Percentiles rank a stretch among this genome's conserved stretches.
Evolutionary conservation across 2,113 vertebrate species (phyloP).

Genomic region (Maccullochella peelii): DNA sequence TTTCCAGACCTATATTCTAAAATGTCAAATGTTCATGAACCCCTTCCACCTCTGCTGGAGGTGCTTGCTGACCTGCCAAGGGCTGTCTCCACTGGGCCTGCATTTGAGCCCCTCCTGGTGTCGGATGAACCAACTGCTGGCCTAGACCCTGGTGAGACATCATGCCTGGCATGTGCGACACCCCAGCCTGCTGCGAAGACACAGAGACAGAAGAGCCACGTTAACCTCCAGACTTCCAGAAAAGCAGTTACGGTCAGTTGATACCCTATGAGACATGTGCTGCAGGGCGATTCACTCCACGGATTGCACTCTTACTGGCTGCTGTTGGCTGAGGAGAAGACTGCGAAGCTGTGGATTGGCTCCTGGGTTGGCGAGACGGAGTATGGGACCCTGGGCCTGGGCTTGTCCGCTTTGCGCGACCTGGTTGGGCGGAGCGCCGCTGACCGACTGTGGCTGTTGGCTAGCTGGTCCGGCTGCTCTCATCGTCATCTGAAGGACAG

Average conservation of each 20-base stretch:
- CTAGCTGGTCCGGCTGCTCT: conserved; percentile 84
- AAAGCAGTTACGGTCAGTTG: neutral
- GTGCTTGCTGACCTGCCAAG: conserved; percentile 81
- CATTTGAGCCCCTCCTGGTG: conserved; percentile 89
- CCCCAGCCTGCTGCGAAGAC: conserved; percentile 83
- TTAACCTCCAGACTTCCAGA: neutral
- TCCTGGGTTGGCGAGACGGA: conserved; percentile 90
- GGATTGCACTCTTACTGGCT: conserved; percentile 85
- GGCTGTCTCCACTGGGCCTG: conserved; percentile 86
- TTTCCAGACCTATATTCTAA: neutral
- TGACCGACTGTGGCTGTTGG: conserved; percentile 79
- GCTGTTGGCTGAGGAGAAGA: conserved; percentile 93
- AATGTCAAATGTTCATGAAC: neutral
- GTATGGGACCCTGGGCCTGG: conserved; percentile 87
- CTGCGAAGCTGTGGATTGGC: conserved; percentile 95
- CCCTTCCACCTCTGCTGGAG: conserved; percentile 2
- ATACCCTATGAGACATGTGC: neutral
- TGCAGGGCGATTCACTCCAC: neutral
- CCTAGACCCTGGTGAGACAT: conserved; percentile 88
- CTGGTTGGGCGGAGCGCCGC: conserved; percentile 87
- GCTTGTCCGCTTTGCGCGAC: conserved; percentile 80
- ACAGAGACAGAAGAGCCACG: neutral
- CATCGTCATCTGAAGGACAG: conserved; percentile 84
- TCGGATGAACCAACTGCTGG: conserved; percentile 86
- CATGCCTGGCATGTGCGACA: conserved; percentile 88